Evolutionary conservation across 2,797 vertebrate species (phyloP), one percentile per base, ranked within the genome.

Genomic region (Xiphophorus birchmanni): DNA sequence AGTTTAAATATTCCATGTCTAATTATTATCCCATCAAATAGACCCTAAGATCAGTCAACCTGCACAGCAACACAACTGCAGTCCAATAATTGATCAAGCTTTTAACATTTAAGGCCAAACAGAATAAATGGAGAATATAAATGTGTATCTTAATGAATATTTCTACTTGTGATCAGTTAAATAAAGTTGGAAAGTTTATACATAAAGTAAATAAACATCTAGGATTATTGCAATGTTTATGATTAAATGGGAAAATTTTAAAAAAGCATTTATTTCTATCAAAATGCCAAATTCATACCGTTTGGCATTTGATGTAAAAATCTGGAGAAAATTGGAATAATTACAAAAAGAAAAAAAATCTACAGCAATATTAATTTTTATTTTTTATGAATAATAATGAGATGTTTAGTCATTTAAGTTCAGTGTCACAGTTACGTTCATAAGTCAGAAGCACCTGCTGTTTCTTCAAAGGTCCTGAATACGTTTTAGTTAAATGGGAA

Each of bases 391-490:
- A 9, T 15, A 63, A 42, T 23, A 40, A 40, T 12, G 0, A 67
- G 37, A 42, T 10, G 10, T 40, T 67, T 40, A 8, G 63, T 67
- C 11, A 11, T 21, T 37, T 42, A 42, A 21, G 63, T 40, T 37
- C 1, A 37, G 40, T 42, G 4, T 69, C 18, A 69, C 21, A 42
- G 23, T 69, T 18, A 12, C 23, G 2, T n/a, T 56, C 3, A 26
- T 26, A 26, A 10, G 52, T 23, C 77, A 35, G 77, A 40, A 65
- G 75, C 83, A 63, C 71, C 9, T 65, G 76, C 47, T 21, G 18
- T 52, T 80, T 79, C 87, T 79, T 84, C 84, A 52, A 40, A 84
- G 74, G 75, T 58, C 71, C 32, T 60, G 58, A 71, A 76, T 83
- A 65, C 35, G 21, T 83, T 88, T 89, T 80, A n/a, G 52, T 5